A percentile compares a stretch with the other conserved stretches of the same genome.
Evolutionary conservation across 2,797 vertebrate species (phyloP).

Genomic region (Schizopygopsis malacanthus): DNA sequence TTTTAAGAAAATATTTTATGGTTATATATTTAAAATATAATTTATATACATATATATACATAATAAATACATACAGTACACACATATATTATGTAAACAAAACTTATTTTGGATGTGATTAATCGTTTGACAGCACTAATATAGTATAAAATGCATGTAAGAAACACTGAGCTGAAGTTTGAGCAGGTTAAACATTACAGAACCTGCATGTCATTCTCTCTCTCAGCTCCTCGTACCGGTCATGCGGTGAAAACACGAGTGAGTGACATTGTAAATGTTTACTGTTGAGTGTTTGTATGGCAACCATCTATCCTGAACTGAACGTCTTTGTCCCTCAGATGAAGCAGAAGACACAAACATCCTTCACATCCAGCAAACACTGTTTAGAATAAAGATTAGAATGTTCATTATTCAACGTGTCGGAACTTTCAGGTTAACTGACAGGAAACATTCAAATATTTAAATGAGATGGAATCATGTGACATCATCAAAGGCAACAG

Average conservation of each 20-base stretch:
- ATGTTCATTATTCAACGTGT: background rate
- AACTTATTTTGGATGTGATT: too few relatives aligned
- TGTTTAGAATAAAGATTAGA: background rate
- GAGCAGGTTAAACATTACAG: background rate
- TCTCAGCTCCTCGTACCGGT: slow-evolving; percentile 59
- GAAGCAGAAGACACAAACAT: background rate
- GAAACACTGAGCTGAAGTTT: background rate
- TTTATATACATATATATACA: too few relatives aligned
- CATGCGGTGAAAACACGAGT: slow-evolving; percentile 59
- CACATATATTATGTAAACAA: too few relatives aligned
- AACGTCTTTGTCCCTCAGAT: background rate
- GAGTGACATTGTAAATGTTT: background rate
- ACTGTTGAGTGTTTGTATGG: background rate
- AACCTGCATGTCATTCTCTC: background rate
- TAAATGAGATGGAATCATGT: background rate
- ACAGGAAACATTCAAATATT: background rate
- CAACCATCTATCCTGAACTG: background rate
- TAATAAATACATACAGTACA: too few relatives aligned
- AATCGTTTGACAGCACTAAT: too few relatives aligned
- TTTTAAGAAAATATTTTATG: too few relatives aligned
- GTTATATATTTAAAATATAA: too few relatives aligned
- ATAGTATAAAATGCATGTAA: background rate
- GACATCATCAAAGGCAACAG: background rate
- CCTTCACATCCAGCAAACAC: background rate
- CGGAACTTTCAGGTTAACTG: background rate